phyloP scores from a whole-genome alignment of 2,797 vertebrate species.

The Thunnus albacares region DNA sequence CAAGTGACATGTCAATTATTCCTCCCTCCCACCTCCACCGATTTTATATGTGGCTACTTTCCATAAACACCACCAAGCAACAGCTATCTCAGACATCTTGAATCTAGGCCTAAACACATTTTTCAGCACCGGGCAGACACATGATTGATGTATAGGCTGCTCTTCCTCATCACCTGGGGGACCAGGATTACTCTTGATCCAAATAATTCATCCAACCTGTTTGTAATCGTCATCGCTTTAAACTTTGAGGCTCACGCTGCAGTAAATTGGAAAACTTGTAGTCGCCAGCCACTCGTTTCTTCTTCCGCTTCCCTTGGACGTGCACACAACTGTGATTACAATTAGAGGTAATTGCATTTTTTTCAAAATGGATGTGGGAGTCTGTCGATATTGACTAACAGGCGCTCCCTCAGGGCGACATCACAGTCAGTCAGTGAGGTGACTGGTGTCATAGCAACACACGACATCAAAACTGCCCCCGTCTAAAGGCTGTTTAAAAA shows the following conservation, averaged over 20 bases:
- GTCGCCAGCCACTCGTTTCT: background rate
- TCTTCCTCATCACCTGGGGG: slow-evolving; percentile 53
- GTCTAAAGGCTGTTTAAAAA: slow-evolving; percentile 51
- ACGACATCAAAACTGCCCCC: slow-evolving; percentile 56
- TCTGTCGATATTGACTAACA: slow-evolving; percentile 61
- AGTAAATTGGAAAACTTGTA: slow-evolving; percentile 49
- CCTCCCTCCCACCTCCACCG: slow-evolving; percentile 46
- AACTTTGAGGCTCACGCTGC: slow-evolving; percentile 46
- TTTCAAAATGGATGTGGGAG: slow-evolving; percentile 56
- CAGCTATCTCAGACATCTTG: slow-evolving; percentile 54
- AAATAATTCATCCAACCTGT: slow-evolving; percentile 70
- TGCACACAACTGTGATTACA: slow-evolving; percentile 61
- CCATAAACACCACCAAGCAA: slow-evolving; percentile 64
- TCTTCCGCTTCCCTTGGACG: slow-evolving; percentile 42
- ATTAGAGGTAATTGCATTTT: slow-evolving; percentile 62
- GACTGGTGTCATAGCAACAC: slow-evolving; percentile 58
- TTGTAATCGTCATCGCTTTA: slow-evolving; percentile 63
- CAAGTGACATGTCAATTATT: slow-evolving; percentile 79
- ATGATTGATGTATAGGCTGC: slow-evolving; percentile 66
- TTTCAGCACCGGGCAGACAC: slow-evolving; percentile 37
- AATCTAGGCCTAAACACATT: slow-evolving; percentile 53
- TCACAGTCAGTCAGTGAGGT: slow-evolving; percentile 59
- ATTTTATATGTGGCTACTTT: slow-evolving; percentile 67
- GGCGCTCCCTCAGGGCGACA: slow-evolving; percentile 58
- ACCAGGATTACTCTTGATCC: slow-evolving; percentile 64